Base-by-base conservation (phyloP, 2,888 invertebrate genomes). In the Orthonychiurus folsomi region DNA sequence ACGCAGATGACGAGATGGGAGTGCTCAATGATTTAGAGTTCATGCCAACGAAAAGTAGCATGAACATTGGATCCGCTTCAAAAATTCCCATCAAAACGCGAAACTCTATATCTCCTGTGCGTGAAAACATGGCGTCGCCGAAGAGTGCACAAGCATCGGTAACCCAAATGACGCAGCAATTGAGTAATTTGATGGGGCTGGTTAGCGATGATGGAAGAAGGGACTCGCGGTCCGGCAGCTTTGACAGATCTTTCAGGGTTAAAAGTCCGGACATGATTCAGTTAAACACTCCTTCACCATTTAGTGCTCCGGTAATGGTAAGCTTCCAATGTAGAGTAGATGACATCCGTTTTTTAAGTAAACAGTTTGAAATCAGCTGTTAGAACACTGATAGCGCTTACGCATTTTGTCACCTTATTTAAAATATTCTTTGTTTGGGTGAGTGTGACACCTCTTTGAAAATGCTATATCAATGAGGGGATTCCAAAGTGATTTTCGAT, bases 81-180 rank as follows among this genome's bases (percentile, higher is more conserved):
- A 53, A 47, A 20, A 20, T 37, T 12, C 37, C 37, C 20, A 37
- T 48, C 3, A 58, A 58, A n/a, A 21, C 12, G 47, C 47, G 47
- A 12, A 20, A 24, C 5, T 28, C 20, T 3, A 28, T 23, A 5
- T 37, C 58, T 47, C 15, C 47, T 2, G 18, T 3, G 24, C 58
- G 28, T 56, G 25, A 20, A 28, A 3, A 18, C 9, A 25, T 27
- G 24, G 5, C 21, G 9, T 20, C 52, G 9, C 18, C 27, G 5
- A 55, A 24, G 55, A 55, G 25, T 20, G 23, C 52, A 21, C 15
- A 15, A 9, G 18, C 25, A 3, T 55, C 55, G 5, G 69, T 65
- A 15, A 66, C 65, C 23, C 65, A 66, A 63, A 69, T 72, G 69
- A 72, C 69, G 48, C 70, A 69, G 50, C 69, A 72, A 59, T 37